phyloP scores from a whole-genome alignment of 1,140 invertebrate genomes.

The Meteorus sp. region DNA sequence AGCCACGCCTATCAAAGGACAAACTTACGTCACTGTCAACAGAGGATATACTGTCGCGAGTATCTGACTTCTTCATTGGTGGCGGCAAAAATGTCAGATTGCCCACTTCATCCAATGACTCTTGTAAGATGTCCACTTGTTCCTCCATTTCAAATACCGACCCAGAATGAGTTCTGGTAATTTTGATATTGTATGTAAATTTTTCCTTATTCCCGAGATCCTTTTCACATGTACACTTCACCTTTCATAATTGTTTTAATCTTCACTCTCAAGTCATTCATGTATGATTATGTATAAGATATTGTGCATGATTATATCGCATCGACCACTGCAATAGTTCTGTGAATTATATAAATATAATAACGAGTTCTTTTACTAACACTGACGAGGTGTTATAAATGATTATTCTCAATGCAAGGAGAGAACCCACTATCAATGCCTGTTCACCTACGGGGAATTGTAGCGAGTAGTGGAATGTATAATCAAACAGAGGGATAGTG shows the following conservation, averaged over 20 bases:
- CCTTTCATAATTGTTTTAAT: too few relatives aligned
- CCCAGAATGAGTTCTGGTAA: background rate
- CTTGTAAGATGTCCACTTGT: conserved; percentile 43
- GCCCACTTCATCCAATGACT: conserved; percentile 47
- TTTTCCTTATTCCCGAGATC: background rate
- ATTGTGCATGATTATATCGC: too few relatives aligned
- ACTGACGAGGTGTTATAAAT: too few relatives aligned
- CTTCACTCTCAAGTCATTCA: too few relatives aligned
- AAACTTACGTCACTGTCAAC: conserved; percentile 67
- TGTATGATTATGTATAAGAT: too few relatives aligned
- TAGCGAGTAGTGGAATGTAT: too few relatives aligned
- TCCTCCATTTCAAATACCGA: conserved; percentile 34
- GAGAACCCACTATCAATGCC: too few relatives aligned
- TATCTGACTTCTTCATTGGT: conserved; percentile 63
- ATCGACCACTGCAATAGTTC: too few relatives aligned
- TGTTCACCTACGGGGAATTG: too few relatives aligned
- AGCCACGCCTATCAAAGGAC: conserved; percentile 59
- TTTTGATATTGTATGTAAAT: background rate
- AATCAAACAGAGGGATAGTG: conserved; percentile 19
- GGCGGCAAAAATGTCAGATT: conserved; percentile 48
- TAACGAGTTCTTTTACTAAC: too few relatives aligned
- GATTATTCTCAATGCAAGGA: too few relatives aligned
- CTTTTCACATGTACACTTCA: conserved; percentile 12
- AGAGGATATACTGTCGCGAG: conserved; percentile 66
- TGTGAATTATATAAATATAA: too few relatives aligned